These are phyloP conservation scores for Myathropa florea DNA, from an alignment of 2,888 invertebrate species.

Conservation along the genomic window DNA sequence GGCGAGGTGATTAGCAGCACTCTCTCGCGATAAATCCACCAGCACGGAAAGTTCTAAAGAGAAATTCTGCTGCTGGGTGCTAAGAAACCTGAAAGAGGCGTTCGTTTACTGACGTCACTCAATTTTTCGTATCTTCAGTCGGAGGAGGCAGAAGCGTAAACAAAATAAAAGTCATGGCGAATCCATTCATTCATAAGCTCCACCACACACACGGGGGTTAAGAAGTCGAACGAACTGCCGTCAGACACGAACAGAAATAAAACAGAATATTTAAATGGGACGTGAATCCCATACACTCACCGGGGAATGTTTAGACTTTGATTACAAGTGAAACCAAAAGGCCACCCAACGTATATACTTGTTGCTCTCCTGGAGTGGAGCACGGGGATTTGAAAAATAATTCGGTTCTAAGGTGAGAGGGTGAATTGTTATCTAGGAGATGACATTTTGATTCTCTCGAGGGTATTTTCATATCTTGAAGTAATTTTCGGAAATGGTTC, in stretches of 20 bases:
- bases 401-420: too few relatives aligned
- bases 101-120: background rate
- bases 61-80: conserved; percentile 56
- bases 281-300: background rate
- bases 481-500: background rate
- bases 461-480: background rate
- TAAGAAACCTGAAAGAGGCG: conserved; percentile 29
- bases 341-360: background rate
- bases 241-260: conserved; percentile 13
- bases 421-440: background rate
- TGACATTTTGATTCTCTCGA: background rate
- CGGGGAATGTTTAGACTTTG: background rate
- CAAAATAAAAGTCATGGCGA: conserved; percentile 19
- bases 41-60: conserved; percentile 32
- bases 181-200: background rate
- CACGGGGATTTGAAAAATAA: too few relatives aligned
- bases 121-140: conserved; percentile 22
- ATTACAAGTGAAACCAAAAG: background rate
- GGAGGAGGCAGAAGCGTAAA: conserved; percentile 16
- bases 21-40: conserved; percentile 19
- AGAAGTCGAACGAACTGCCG: conserved; percentile 1
- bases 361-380: background rate
- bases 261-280: background rate
- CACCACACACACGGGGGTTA: conserved; percentile 9
- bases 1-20: background rate